phyloP scores from a whole-genome alignment of 2,113 vertebrate species.

The Arizona elegans region DNA sequence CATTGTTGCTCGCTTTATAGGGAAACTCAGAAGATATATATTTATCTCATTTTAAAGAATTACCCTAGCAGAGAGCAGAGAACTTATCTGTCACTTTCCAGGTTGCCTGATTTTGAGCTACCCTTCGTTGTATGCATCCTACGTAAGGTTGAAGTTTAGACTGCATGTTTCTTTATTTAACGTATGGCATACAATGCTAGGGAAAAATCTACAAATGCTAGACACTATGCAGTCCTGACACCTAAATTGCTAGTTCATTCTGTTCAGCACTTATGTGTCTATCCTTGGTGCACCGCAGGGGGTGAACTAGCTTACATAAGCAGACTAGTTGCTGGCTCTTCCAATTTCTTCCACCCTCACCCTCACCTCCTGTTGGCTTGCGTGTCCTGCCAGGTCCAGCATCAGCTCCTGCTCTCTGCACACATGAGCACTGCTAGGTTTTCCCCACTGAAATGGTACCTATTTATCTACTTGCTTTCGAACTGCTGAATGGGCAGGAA shows the following conservation, averaged over 20 bases:
- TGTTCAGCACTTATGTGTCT: not conserved
- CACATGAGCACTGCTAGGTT: too few relatives aligned
- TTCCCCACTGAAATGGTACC: too few relatives aligned
- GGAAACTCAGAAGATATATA: not conserved
- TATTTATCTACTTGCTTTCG: too few relatives aligned
- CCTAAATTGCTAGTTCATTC: not conserved
- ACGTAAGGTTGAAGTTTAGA: not conserved
- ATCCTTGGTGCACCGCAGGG: not conserved
- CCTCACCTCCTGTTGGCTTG: not conserved
- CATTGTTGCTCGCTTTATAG: not conserved
- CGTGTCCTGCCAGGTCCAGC: too few relatives aligned
- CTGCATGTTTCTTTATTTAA: not conserved
- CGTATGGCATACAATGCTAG: not conserved
- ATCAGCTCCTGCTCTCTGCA: too few relatives aligned
- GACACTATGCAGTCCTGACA: not conserved
- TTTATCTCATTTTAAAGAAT: not conserved
- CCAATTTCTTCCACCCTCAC: too few relatives aligned
- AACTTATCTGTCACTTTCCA: not conserved
- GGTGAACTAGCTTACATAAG: not conserved
- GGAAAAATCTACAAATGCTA: not conserved
- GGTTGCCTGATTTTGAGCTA: not conserved
- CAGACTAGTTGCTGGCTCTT: not conserved
- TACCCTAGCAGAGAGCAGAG: not conserved
- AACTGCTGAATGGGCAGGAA: too few relatives aligned
- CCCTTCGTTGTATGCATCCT: not conserved